These are phyloP conservation scores for Theristicus caerulescens DNA, from an alignment of 2,113 vertebrate species.

Conservation along the genomic window DNA sequence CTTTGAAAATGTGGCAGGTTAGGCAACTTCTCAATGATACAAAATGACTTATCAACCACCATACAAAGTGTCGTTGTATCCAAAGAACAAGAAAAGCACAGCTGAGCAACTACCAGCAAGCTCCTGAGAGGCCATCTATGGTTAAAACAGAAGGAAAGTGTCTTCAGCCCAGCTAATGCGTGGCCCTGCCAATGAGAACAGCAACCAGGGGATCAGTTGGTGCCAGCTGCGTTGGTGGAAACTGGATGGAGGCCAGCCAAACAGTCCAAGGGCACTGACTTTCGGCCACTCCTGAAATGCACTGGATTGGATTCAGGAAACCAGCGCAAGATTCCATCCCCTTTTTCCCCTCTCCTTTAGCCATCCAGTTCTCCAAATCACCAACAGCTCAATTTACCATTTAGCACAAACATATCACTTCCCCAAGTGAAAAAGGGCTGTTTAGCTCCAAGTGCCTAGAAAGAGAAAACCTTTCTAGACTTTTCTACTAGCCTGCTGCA, in stretches of 20 bases:
- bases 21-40: background rate
- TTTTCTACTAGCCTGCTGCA: background rate
- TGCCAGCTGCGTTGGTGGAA: constrained; percentile 12
- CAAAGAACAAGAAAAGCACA: background rate
- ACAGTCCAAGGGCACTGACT: background rate
- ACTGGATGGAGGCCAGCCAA: background rate
- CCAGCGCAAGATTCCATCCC: background rate
- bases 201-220: background rate
- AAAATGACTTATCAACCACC: background rate
- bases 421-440: background rate
- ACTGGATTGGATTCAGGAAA: background rate
- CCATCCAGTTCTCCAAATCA: background rate
- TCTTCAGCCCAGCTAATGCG: background rate
- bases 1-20: background rate
- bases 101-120: background rate
- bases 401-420: background rate
- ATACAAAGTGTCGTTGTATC: background rate
- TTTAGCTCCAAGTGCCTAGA: background rate
- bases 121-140: background rate
- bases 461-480: background rate
- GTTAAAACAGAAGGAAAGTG: background rate
- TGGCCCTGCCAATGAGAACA: background rate
- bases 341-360: background rate
- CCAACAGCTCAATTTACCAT: background rate
- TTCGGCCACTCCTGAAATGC: background rate